These are phyloP conservation scores for Hydrozoanthus gracilis DNA, from an alignment of 92 coral and sea anemone species.

Conservation along the genomic window DNA sequence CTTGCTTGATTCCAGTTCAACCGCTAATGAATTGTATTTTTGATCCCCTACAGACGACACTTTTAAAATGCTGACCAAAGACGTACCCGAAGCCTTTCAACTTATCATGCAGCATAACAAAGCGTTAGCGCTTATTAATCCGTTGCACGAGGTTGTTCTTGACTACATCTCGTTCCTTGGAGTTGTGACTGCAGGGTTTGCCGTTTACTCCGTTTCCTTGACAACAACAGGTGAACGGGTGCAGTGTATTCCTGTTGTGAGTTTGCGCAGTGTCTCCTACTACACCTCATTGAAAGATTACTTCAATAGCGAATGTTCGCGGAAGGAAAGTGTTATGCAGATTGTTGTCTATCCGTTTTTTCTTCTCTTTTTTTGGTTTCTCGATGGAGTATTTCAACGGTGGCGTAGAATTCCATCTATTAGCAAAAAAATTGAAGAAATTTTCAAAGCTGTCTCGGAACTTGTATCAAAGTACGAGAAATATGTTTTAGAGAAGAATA, in stretches of 20 bases:
- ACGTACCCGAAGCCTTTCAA: constrained; percentile 11
- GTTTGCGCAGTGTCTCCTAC: not conserved
- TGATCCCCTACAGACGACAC: too few species aligned
- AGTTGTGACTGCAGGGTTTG: constrained; percentile 1
- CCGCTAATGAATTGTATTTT: too few species aligned
- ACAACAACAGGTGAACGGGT: not conserved
- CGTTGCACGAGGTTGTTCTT: not conserved
- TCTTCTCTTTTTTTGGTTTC: not conserved
- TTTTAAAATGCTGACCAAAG: not conserved
- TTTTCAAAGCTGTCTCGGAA: not conserved
- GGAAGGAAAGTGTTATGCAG: not conserved
- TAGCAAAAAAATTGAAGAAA: not conserved
- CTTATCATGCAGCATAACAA: not conserved
- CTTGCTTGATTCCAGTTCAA: too few species aligned
- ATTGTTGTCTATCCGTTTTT: not conserved
- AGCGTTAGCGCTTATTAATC: not conserved
- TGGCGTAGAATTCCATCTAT: not conserved
- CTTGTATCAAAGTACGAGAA: not conserved
- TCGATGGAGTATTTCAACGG: constrained; percentile 1
- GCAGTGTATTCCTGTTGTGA: constrained; percentile 1
- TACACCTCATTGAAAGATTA: constrained; percentile 17
- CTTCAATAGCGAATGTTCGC: constrained; percentile 5
- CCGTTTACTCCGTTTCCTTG: constrained; percentile 1
- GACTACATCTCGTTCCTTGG: constrained; percentile 10
- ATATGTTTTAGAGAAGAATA: too few species aligned